Evolutionary conservation across 2,113 vertebrate genomes (phyloP).

Genomic region (Rattus rattus): DNA sequence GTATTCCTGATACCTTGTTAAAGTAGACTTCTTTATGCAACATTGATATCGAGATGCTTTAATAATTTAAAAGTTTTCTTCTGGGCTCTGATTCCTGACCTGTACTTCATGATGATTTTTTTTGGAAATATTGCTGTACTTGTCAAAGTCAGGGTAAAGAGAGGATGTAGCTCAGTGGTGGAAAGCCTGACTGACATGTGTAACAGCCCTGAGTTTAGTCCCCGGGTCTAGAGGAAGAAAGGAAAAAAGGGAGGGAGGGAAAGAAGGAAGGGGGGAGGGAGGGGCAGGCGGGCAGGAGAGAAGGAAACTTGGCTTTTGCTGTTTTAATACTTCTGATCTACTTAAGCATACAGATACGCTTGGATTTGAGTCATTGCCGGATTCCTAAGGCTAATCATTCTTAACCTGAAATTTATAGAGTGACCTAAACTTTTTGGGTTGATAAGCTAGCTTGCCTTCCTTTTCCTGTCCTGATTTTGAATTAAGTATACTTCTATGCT

Average conservation of each 20-base stretch:
- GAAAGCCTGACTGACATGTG: background rate
- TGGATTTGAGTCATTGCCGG: background rate
- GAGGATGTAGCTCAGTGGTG: background rate
- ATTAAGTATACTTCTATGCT: background rate
- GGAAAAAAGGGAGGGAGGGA: too few species aligned
- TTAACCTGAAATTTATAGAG: background rate
- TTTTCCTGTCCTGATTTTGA: background rate
- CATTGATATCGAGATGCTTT: conserved; percentile 23
- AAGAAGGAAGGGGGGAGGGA: background rate
- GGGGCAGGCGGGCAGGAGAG: too few species aligned
- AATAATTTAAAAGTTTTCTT: conserved; percentile 61
- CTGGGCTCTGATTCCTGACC: conserved; percentile 1
- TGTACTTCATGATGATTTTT: conserved; percentile 30
- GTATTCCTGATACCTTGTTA: conserved; percentile 2
- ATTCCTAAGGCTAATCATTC: conserved; percentile 28
- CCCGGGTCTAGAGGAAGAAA: background rate
- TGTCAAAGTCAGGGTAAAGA: background rate
- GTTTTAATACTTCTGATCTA: conserved; percentile 3
- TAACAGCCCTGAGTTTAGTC: background rate
- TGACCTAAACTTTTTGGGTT: background rate
- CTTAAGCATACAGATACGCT: background rate
- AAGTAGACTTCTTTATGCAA: conserved; percentile 49
- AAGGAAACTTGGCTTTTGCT: background rate
- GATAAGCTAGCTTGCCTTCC: background rate
- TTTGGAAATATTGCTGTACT: background rate